A percentile compares a stretch with the other conserved stretches of the same genome.
These are phyloP conservation scores for Nomada flava DNA, from an alignment of 2,888 invertebrate species.

Conservation along the genomic window DNA sequence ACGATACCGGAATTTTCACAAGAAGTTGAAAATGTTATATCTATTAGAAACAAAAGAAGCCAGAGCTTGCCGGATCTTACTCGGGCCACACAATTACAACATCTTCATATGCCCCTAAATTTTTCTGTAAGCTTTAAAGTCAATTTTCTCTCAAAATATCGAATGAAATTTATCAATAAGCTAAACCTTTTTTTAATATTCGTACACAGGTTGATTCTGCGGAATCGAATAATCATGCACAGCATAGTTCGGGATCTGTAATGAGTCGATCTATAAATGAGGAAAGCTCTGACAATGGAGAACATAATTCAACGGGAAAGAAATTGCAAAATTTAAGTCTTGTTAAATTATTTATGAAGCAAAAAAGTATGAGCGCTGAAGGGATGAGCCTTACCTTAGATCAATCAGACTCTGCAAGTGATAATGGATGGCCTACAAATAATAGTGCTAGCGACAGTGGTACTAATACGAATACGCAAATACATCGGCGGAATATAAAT, in stretches of 20 bases:
- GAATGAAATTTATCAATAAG: not conserved
- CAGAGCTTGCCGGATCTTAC: constrained; percentile 91
- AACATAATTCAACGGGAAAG: constrained; percentile 74
- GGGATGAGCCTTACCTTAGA: constrained; percentile 90
- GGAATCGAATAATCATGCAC: constrained; percentile 79
- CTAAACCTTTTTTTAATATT: constrained; percentile 1
- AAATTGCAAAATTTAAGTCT: constrained; percentile 91
- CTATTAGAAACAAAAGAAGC: constrained; percentile 86
- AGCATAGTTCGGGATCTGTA: constrained; percentile 78
- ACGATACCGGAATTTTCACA: constrained; percentile 84
- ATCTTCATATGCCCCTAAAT: constrained; percentile 84
- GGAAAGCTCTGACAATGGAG: constrained; percentile 80
- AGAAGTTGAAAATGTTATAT: constrained; percentile 68
- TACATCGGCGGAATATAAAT: constrained; percentile 76
- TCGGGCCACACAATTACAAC: constrained; percentile 78
- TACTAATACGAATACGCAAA: constrained; percentile 78
- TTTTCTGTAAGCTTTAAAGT: constrained; percentile 87
- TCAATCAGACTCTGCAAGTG: constrained; percentile 88
- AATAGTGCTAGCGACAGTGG: constrained; percentile 87
- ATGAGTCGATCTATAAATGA: constrained; percentile 82
- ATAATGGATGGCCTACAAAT: constrained; percentile 90
- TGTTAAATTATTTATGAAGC: constrained; percentile 95
- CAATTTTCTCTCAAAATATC: not conserved
- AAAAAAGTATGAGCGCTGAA: constrained; percentile 93
- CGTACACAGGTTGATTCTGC: constrained; percentile 80